Base-by-base conservation (phyloP, 2,888 invertebrate genomes). In the Acanthosepion lycidas region DNA sequence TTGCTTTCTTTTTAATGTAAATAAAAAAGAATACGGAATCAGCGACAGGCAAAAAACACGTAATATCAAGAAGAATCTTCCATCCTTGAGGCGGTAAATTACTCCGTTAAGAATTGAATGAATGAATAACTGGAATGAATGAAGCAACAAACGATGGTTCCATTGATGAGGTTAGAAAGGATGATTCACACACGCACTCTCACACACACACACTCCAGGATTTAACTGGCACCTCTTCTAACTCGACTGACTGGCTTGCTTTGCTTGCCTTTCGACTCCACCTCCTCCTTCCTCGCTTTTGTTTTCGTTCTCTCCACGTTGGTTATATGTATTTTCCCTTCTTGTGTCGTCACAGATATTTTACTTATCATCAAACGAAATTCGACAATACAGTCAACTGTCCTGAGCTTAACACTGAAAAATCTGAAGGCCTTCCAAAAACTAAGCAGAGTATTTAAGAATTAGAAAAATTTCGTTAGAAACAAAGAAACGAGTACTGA, bases 91-190 rank as follows among this genome's bases (percentile, higher is more conserved):
- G 51, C 48, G 51, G 93, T 48, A 53, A 51, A 93, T 51, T 48
- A 53, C 51, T 33, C 33, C 51, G 51, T 51, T 53, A 55, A 51
- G 93, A 48, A 53, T 51, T 53, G 93, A 93, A 53, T 93, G 93
- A 55, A 93, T 42, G 93, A 33, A 55, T 93, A 55, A n/a, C 93
- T 51, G 93, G 93, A 93, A 93, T 53, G 93, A 93, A 53, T 55
- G 55, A 55, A 93, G 51, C 51, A 51, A 51, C 33, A 55, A 93
- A 18, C 8, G 51, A 51, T 18, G 49, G 33, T 93, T 55, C 42
- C 51, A 55, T 93, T 93, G 42, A 93, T 55, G 51, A 53, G 20
- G 93, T 18, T n/a, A 93, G 23, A 23, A 93, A 3, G 42, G 33
- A 23, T 78, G n/a, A 78, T n/a, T n/a, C 78, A 78, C 78, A n/a